Percentiles rank a stretch among this genome's conserved stretches.
These are phyloP conservation scores for Syngnathoides biaculeatus DNA, from an alignment of 2,113 vertebrate species.

Conservation along the genomic window DNA sequence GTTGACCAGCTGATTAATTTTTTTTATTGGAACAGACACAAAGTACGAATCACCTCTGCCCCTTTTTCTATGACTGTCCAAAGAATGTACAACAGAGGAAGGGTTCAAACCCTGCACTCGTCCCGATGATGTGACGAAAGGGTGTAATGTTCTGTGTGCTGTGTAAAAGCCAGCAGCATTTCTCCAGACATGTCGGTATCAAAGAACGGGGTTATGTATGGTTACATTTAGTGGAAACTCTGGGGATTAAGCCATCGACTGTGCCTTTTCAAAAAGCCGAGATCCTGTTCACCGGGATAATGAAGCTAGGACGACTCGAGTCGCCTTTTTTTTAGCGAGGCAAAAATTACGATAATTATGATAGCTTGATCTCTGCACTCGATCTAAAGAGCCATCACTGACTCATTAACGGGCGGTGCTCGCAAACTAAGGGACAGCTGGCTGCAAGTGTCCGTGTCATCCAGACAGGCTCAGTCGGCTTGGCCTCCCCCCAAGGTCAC, in stretches of 20 bases:
- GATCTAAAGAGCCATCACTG: constrained; percentile 36
- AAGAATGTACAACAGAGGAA: neutral
- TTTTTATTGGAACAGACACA: too few relatives aligned
- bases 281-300: constrained; percentile 25
- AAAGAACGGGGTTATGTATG: constrained; percentile 6
- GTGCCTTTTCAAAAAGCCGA: constrained; percentile 24
- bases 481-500: constrained; percentile 50
- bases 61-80: neutral
- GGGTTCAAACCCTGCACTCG: neutral
- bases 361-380: constrained; percentile 23
- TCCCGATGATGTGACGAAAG: neutral
- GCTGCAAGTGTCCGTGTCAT: constrained; percentile 51
- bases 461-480: constrained; percentile 32
- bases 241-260: constrained; percentile 18
- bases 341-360: constrained; percentile 20
- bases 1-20: too few relatives aligned
- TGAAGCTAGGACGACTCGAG: constrained; percentile 32
- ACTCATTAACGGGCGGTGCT: constrained; percentile 42
- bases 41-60: neutral
- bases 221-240: constrained; percentile 11
- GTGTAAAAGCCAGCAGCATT: constrained; percentile 4
- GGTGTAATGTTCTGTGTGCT: constrained; percentile 1
- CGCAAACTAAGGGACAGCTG: constrained; percentile 53
- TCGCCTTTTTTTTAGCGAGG: constrained; percentile 15
- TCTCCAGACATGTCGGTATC: constrained; percentile 14